phyloP scores from a whole-genome alignment of 92 coral and sea anemone genomes.

The Actinostola sp. region DNA sequence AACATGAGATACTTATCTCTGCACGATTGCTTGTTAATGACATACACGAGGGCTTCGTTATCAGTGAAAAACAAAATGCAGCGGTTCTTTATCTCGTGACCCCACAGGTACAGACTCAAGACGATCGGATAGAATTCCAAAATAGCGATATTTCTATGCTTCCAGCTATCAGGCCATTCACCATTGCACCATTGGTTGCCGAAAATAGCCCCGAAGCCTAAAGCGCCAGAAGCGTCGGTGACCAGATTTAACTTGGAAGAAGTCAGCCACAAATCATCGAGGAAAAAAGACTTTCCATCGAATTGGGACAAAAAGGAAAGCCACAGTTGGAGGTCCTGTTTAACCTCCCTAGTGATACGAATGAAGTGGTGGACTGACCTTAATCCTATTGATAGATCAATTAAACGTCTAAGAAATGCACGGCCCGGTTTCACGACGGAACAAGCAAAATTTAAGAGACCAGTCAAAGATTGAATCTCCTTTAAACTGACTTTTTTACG shows the following conservation, averaged over 20 bases:
- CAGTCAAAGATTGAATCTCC: background rate
- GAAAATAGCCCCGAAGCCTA: conserved; percentile 49
- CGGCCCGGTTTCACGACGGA: conserved; percentile 8
- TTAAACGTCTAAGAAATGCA: conserved; percentile 35
- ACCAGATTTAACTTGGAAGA: conserved; percentile 19
- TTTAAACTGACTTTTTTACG: conserved; percentile 17
- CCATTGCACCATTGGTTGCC: conserved; percentile 44
- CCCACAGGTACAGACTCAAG: conserved; percentile 41
- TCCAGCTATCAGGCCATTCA: conserved; percentile 33
- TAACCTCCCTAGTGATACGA: conserved; percentile 39
- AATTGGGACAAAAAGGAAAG: conserved; percentile 29
- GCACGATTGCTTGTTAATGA: conserved; percentile 68
- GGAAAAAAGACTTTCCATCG: conserved; percentile 44
- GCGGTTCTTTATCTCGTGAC: conserved; percentile 35
- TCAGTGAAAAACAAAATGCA: conserved; percentile 59
- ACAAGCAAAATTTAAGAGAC: conserved; percentile 19
- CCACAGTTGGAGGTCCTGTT: conserved; percentile 44
- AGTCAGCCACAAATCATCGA: conserved; percentile 23
- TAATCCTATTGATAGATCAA: conserved; percentile 41
- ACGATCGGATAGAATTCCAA: conserved; percentile 46
- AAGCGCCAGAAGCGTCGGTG: conserved; percentile 36
- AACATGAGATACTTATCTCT: conserved; percentile 49
- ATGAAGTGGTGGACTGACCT: conserved; percentile 13
- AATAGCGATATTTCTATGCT: conserved; percentile 22
- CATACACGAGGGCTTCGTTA: conserved; percentile 61